phyloP scores from a whole-genome alignment of 2,888 invertebrate species.

The Syritta pipiens region DNA sequence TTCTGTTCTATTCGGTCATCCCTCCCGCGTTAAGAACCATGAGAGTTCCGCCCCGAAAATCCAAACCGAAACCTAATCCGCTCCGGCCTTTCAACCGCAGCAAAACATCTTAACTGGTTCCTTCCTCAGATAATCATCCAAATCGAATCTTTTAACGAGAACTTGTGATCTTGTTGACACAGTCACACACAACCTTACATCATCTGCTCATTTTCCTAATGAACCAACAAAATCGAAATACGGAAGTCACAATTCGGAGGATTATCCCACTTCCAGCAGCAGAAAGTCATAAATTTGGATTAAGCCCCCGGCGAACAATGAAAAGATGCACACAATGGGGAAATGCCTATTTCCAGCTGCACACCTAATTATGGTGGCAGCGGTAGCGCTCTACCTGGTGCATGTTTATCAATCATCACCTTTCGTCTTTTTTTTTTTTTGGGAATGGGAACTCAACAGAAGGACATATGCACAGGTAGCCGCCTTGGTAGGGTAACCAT shows the following conservation, averaged over 20 bases:
- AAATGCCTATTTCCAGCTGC: constrained; percentile 52
- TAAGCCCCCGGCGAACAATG: constrained; percentile 24
- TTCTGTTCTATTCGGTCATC: too few species aligned
- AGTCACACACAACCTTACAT: constrained; percentile 5
- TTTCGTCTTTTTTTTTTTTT: constrained; percentile 27
- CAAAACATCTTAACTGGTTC: constrained; percentile 8
- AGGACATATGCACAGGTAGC: constrained; percentile 31
- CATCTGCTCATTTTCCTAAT: constrained; percentile 35
- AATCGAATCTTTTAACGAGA: constrained; percentile 1
- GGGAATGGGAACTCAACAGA: constrained; percentile 14
- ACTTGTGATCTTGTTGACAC: constrained; percentile 5
- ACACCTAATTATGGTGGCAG: constrained; percentile 41
- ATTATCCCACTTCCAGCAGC: constrained; percentile 55
- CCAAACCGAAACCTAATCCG: neutral
- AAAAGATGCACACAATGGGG: neutral
- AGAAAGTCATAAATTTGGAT: constrained; percentile 66
- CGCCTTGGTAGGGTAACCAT: constrained; percentile 33
- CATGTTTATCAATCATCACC: constrained; percentile 59
- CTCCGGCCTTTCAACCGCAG: neutral
- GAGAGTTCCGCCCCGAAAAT: neutral
- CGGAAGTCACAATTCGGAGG: constrained; percentile 54
- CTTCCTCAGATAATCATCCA: constrained; percentile 10
- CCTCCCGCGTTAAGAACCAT: neutral
- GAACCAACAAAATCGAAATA: constrained; percentile 20
- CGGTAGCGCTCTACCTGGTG: constrained; percentile 12